phyloP scores from a whole-genome alignment of 2,113 vertebrate genomes.

The Trematocara zebra region DNA sequence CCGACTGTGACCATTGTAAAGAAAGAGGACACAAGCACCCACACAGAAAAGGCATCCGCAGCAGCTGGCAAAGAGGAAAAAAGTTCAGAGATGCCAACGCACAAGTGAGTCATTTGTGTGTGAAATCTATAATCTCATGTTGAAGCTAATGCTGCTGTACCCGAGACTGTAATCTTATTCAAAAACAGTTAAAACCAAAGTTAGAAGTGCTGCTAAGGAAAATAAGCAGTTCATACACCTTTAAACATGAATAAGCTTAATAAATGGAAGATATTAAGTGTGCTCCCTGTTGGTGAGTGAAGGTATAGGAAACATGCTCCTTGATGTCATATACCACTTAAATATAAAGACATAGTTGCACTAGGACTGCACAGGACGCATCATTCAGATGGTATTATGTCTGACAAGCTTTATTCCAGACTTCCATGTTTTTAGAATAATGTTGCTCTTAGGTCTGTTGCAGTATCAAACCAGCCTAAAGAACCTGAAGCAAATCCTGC shows the following conservation, averaged over 20 bases:
- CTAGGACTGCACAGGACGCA: neutral
- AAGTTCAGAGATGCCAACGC: neutral
- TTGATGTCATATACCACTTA: neutral
- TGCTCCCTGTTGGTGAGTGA: neutral
- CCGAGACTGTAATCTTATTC: neutral
- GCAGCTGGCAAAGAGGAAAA: neutral
- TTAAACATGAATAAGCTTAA: neutral
- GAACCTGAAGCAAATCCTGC: neutral
- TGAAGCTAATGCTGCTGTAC: neutral
- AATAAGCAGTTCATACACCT: neutral
- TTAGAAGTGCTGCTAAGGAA: neutral
- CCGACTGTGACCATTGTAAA: neutral
- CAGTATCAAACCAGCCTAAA: neutral
- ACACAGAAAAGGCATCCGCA: neutral
- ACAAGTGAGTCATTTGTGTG: constrained; percentile 34
- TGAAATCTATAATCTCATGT: neutral
- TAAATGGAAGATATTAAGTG: neutral
- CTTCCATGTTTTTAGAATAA: neutral
- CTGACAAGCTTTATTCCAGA: neutral
- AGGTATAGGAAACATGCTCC: neutral
- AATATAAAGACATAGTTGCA: neutral
- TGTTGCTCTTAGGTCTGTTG: constrained; percentile 25
- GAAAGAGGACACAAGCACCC: neutral
- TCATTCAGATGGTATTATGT: neutral
- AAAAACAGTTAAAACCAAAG: neutral